Percentiles rank a stretch among this genome's conserved stretches.
Conservation (phyloP, 2,797 vertebrate genomes). For the Cottoperca gobio region DNA sequence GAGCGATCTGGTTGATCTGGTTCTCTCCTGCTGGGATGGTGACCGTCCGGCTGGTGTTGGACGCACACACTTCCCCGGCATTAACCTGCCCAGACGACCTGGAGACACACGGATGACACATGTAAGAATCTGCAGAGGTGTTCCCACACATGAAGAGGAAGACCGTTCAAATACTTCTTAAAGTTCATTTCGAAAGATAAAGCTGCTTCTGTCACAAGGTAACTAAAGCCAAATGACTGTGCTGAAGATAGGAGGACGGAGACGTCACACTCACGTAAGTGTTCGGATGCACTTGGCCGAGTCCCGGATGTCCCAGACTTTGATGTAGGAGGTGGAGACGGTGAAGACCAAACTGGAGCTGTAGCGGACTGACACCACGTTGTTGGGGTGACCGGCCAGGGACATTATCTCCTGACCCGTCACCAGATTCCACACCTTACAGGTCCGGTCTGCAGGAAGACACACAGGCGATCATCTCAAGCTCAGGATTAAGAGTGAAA, state of each 20-base stretch:
- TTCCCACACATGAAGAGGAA: no score
- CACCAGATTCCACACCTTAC: conserved; percentile 99
- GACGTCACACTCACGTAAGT: conserved; percentile 88
- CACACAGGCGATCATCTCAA: conserved; percentile 5
- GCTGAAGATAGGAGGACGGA: no score
- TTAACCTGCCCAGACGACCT: conserved; percentile 96
- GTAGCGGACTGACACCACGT: conserved; percentile 96
- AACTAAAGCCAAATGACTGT: no score
- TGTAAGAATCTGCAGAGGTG: background rate
- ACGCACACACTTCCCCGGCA: conserved; percentile 88
- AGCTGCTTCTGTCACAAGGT: background rate
- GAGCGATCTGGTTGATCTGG: conserved; percentile 96
- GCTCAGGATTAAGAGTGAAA: no score
- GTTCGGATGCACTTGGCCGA: conserved; percentile 96
- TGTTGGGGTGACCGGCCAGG: conserved; percentile 94
- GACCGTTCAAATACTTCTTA: no score
- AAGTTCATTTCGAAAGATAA: no score
- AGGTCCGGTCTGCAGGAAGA: conserved; percentile 90
- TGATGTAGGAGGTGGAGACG: conserved; percentile 96
- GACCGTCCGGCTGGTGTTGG: conserved; percentile 91
- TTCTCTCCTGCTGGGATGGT: conserved; percentile 95
- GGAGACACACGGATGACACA: background rate
- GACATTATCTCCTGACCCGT: conserved; percentile 99
- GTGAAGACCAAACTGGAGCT: conserved; percentile 97
- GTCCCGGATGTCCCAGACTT: conserved; percentile 99